Evolutionary conservation across 2,797 vertebrate genomes (phyloP).

Genomic region (Gymnoscopelus microlampas): DNA sequence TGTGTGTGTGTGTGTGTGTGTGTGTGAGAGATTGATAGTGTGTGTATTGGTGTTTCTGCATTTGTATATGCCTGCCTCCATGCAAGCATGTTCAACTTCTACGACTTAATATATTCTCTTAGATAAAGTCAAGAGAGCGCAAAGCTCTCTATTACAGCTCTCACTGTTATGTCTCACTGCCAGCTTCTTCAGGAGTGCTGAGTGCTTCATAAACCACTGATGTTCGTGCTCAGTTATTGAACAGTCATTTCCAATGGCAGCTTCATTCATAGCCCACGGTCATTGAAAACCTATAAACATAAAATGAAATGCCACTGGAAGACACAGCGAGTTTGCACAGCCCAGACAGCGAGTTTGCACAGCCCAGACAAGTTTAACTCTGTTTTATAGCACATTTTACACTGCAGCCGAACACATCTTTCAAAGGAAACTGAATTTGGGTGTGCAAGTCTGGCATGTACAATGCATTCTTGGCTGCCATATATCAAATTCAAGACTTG

Average conservation of each 20-base stretch:
- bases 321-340: background rate
- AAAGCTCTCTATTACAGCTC: too few relatives aligned
- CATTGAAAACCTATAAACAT: conserved; percentile 22
- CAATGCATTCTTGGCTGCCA: too few relatives aligned
- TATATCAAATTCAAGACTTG: too few relatives aligned
- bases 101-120: conserved; percentile 27
- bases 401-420: too few relatives aligned
- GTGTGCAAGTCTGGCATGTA: too few relatives aligned
- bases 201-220: conserved; percentile 18
- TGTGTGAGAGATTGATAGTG: background rate
- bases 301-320: conserved; percentile 1
- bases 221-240: conserved; percentile 16
- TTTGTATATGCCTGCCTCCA: background rate
- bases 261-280: conserved; percentile 8
- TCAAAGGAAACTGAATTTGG: too few relatives aligned
- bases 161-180: conserved; percentile 12
- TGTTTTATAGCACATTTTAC: background rate
- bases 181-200: conserved; percentile 17
- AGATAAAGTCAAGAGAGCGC: background rate
- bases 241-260: conserved; percentile 9
- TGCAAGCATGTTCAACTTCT: conserved; percentile 16
- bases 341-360: background rate
- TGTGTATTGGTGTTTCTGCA: conserved; percentile 2
- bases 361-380: background rate
- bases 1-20: background rate